Conservation (phyloP, 2,888 invertebrate genomes). For the Drosophila buzzatii region DNA sequence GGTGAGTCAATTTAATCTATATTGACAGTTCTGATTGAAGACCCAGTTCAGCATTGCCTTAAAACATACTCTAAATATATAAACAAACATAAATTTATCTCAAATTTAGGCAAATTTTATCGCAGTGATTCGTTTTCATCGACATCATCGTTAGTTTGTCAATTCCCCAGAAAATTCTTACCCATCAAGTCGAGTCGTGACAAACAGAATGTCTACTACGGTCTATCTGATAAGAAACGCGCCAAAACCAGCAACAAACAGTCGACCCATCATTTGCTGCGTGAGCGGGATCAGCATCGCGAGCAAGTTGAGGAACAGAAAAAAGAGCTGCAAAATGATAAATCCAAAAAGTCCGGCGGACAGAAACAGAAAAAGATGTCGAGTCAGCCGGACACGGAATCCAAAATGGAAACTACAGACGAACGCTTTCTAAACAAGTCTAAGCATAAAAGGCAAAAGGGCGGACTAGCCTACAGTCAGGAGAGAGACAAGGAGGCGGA, state of each 20-base stretch:
- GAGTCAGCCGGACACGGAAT: conserved; percentile 25
- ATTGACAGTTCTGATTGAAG: background rate
- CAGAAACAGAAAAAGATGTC: background rate
- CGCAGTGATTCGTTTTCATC: conserved; percentile 51
- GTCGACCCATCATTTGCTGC: conserved; percentile 35
- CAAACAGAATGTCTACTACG: conserved; percentile 29
- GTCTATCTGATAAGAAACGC: conserved; percentile 38
- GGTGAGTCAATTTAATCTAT: conserved; percentile 15
- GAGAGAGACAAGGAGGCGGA: background rate
- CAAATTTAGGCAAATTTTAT: conserved; percentile 3
- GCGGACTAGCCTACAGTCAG: conserved; percentile 13
- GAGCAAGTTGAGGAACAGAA: background rate
- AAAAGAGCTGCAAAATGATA: background rate
- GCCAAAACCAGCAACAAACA: conserved; percentile 7
- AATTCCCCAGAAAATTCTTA: conserved; percentile 65
- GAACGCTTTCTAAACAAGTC: background rate
- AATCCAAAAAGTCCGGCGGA: background rate
- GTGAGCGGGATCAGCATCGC: background rate
- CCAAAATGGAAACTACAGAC: background rate
- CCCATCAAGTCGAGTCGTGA: conserved; percentile 27
- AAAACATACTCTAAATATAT: background rate
- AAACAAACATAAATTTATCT: background rate
- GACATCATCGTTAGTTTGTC: conserved; percentile 69
- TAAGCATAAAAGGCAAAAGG: conserved; percentile 32
- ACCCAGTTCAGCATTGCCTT: background rate